Evolutionary conservation across 2,113 vertebrate species (phyloP).

Genomic region (Monopterus albus): DNA sequence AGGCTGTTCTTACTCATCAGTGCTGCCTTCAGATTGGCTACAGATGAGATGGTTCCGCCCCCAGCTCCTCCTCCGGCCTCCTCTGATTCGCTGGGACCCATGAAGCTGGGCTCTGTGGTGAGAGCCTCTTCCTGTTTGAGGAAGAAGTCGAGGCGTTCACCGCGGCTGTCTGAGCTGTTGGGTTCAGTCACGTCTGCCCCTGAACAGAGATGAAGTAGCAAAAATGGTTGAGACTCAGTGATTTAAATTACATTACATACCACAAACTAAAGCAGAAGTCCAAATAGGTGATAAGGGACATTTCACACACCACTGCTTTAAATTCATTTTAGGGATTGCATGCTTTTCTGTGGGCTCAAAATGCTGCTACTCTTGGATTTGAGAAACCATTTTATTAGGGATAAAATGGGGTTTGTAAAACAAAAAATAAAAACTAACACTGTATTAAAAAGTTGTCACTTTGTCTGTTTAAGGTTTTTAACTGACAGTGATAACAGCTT

Average conservation of each 20-base stretch:
- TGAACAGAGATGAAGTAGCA: conserved; percentile 60
- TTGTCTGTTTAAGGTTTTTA: conserved; percentile 32
- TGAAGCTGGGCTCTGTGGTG: conserved; percentile 84
- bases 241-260: neutral
- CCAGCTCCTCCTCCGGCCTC: conserved; percentile 83
- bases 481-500: conserved; percentile 38
- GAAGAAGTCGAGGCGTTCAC: conserved; percentile 88
- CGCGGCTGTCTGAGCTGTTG: conserved; percentile 88
- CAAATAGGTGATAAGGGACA: conserved; percentile 6
- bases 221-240: conserved; percentile 5
- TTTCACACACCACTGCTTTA: conserved; percentile 19
- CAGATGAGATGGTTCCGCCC: conserved; percentile 79
- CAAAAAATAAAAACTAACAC: conserved; percentile 1
- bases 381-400: conserved; percentile 12
- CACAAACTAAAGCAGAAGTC: neutral
- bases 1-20: conserved; percentile 98
- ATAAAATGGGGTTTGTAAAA: conserved; percentile 20
- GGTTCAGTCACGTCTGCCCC: conserved; percentile 88
- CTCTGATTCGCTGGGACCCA: conserved; percentile 87
- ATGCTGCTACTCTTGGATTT: conserved; percentile 19
- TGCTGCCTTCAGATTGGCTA: conserved; percentile 94
- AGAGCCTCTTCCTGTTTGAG: conserved; percentile 88
- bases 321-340: conserved; percentile 47
- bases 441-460: conserved; percentile 27
- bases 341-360: conserved; percentile 8